Evolutionary conservation across 2,888 invertebrate species (phyloP), one percentile per base, ranked within the genome.

Genomic region (Limnephilus rhombicus): DNA sequence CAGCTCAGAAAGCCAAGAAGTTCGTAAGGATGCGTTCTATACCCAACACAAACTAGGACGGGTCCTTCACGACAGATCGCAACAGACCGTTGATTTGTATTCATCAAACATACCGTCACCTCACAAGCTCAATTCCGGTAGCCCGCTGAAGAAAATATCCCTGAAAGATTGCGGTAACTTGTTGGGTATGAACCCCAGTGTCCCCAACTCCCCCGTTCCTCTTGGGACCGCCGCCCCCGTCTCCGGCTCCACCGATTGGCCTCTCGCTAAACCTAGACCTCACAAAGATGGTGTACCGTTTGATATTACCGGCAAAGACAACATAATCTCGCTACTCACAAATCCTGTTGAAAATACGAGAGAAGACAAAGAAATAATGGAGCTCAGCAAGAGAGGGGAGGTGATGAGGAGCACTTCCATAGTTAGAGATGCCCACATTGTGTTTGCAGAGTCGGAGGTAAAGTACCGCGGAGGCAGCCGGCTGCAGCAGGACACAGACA

Each of bases 311-410:
- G 93, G 93, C 81, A 86, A 89, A 45, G 91, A 91, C 3, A 92
- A 85, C 31, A 80, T 80, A 24, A 86, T 24, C 3, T 90, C 53
- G 24, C 90, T 92, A 24, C 80, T 85, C 45, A 31, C 91, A 29
- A 89, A 80, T 80, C 80, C 88, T 5, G 88, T 90, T 29, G 92
- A 92, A 45, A 92, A 92, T 90, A 86, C 82, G 90, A 95, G 95
- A 92, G 96, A 96, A 94, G 96, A 96, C 94, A 96, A 96, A 94
- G 96, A 96, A 94, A 96, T 97, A 93, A 94, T 96, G 92, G 96
- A 96, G 94, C 96, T 97, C 94, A 96, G 96, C 91, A 94, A 94
- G 90, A 95, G 94, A 92, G 95, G 94, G 41, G 94, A 95, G 91
- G 93, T 92, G 34, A 92, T 93, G 94, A 87, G 93, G 31, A 92